A percentile compares a stretch with the other conserved stretches of the same genome.
phyloP scores from a whole-genome alignment of 2,888 invertebrate genomes.

The Geophilus truncorum region DNA sequence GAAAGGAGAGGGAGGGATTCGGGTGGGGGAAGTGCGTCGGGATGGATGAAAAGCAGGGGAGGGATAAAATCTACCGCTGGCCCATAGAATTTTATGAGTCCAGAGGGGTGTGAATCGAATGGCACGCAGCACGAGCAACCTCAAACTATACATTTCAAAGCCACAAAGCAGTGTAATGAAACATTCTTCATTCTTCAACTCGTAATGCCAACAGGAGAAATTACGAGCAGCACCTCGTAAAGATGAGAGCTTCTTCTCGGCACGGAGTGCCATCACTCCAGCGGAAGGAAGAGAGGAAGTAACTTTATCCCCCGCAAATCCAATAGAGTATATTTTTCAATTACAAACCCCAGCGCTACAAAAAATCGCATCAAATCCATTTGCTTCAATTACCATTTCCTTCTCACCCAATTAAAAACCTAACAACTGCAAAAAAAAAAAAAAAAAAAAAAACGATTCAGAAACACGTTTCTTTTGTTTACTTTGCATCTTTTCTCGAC shows the following conservation, averaged over 20 bases:
- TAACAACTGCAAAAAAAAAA: no score
- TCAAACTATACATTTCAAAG: conserved; percentile 18
- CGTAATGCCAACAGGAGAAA: conserved; percentile 5
- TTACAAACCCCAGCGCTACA: not conserved
- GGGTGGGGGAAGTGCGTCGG: no score
- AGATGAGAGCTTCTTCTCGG: not conserved
- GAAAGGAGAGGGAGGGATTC: not conserved
- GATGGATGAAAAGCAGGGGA: not conserved
- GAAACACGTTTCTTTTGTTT: no score
- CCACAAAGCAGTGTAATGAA: conserved; percentile 16
- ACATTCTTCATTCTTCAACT: conserved; percentile 17
- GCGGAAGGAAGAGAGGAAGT: not conserved
- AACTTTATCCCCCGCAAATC: not conserved
- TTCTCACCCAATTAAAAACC: not conserved
- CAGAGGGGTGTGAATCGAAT: conserved; percentile 10
- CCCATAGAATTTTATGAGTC: conserved; percentile 17
- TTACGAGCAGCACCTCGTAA: conserved; percentile 1
- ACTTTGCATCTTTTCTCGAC: no score
- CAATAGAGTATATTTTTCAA: conserved; percentile 1
- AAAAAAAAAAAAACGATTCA: no score
- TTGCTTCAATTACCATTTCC: not conserved
- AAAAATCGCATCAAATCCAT: not conserved
- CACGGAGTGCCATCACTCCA: not conserved
- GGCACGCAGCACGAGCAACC: conserved; percentile 13
- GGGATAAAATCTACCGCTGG: not conserved